Percentiles rank a stretch among this genome's conserved stretches.
Evolutionary conservation across 2,888 invertebrate species (phyloP).

Genomic region (Diplazon laetatorius): DNA sequence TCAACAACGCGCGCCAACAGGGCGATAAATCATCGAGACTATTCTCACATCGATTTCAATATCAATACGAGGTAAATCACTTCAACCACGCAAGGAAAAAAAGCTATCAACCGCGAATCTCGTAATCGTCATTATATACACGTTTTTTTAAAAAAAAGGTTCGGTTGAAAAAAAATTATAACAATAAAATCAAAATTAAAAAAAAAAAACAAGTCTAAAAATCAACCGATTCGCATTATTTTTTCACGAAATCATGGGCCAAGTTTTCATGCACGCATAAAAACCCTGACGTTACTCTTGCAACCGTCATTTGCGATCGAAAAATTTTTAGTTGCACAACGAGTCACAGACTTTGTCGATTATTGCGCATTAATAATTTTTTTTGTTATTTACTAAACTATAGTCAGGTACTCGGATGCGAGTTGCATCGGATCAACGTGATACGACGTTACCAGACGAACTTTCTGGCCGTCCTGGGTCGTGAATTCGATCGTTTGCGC

Average conservation of each 20-base stretch:
- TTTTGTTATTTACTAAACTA: slow-evolving; percentile 74
- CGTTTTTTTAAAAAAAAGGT: too few species aligned
- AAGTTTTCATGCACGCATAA: not conserved
- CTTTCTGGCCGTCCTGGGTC: slow-evolving; percentile 85
- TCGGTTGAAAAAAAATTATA: slow-evolving; percentile 24
- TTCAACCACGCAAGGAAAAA: not conserved
- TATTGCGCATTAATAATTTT: not conserved
- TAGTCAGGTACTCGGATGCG: slow-evolving; percentile 81
- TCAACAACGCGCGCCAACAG: slow-evolving; percentile 4
- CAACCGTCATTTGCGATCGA: not conserved
- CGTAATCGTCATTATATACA: slow-evolving; percentile 2
- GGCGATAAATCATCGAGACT: not conserved
- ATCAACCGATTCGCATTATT: not conserved
- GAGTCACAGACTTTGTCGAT: not conserved
- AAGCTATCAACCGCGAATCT: not conserved
- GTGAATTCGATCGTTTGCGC: slow-evolving; percentile 83
- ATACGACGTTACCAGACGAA: slow-evolving; percentile 86
- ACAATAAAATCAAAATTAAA: not conserved
- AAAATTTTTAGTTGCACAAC: not conserved
- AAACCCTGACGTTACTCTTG: not conserved
- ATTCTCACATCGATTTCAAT: slow-evolving; percentile 8
- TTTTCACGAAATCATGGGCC: not conserved
- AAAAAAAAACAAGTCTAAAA: slow-evolving; percentile 7
- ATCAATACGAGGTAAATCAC: not conserved
- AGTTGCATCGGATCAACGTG: slow-evolving; percentile 82